These are phyloP conservation scores for Laupala kohalensis DNA, from an alignment of 1,140 invertebrate species.

Conservation along the genomic window DNA sequence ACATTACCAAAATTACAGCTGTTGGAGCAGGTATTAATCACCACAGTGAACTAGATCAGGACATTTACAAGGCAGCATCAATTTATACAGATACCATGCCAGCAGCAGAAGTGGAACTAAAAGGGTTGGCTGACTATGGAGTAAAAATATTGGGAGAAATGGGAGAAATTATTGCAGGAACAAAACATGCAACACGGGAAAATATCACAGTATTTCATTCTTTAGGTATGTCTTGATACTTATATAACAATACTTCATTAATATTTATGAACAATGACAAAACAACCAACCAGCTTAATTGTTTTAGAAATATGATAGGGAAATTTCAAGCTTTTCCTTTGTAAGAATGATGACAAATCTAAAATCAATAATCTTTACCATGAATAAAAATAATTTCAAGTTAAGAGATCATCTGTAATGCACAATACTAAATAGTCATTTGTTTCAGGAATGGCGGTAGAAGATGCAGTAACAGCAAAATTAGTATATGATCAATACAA, in stretches of 20 bases:
- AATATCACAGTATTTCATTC: slow-evolving; percentile 27
- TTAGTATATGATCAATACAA: slow-evolving; percentile 27
- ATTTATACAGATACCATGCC: slow-evolving; percentile 29
- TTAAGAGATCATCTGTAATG: neutral
- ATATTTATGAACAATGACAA: neutral
- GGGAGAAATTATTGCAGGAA: slow-evolving; percentile 24
- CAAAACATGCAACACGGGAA: slow-evolving; percentile 11
- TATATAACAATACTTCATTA: neutral
- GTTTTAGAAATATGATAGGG: neutral
- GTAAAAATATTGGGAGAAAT: slow-evolving; percentile 26
- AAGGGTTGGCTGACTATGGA: slow-evolving; percentile 19
- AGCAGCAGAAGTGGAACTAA: slow-evolving; percentile 27
- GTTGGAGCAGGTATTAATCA: slow-evolving; percentile 29
- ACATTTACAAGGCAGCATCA: slow-evolving; percentile 24
- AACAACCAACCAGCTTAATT: neutral
- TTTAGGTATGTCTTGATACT: slow-evolving; percentile 21
- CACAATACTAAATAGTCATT: slow-evolving; percentile 9
- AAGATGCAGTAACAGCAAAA: slow-evolving; percentile 35
- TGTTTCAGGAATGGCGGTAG: slow-evolving; percentile 34
- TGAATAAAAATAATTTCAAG: neutral
- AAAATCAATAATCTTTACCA: too few relatives aligned
- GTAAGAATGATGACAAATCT: too few relatives aligned
- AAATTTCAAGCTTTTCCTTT: too few relatives aligned
- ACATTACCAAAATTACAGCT: slow-evolving; percentile 21
- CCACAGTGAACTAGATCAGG: slow-evolving; percentile 26